A percentile compares a stretch with the other conserved stretches of the same genome.
phyloP scores from a whole-genome alignment of 2,797 vertebrate genomes.

The Rhabdophis nuchalis region DNA sequence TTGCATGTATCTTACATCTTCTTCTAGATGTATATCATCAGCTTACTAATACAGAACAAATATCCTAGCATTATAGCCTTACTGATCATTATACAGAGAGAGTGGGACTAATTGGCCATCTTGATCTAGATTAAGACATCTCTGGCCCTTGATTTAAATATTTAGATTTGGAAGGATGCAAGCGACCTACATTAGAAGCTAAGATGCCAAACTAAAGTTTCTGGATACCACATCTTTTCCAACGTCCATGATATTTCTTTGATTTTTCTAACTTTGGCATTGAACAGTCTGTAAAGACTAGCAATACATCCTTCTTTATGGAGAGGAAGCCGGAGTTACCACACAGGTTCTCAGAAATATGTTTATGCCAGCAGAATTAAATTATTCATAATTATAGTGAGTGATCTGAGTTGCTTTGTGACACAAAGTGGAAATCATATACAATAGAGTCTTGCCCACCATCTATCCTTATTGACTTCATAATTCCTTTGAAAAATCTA shows the following conservation, averaged over 20 bases:
- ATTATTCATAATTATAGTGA: background rate
- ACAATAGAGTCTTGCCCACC: background rate
- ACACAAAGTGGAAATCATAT: background rate
- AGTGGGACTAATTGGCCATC: background rate
- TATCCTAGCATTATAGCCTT: no score
- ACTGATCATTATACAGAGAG: background rate
- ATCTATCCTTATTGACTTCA: background rate
- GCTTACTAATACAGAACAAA: background rate
- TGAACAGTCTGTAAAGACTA: background rate
- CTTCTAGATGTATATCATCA: background rate
- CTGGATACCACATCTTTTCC: background rate
- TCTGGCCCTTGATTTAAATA: background rate
- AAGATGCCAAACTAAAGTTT: background rate
- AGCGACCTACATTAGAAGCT: background rate
- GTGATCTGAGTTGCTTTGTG: background rate
- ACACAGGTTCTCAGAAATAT: background rate
- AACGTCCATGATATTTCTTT: background rate
- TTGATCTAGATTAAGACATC: background rate
- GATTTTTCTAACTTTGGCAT: background rate
- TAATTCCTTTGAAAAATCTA: background rate
- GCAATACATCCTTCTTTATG: background rate
- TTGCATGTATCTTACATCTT: no score
- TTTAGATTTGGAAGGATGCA: background rate
- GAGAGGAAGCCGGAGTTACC: background rate
- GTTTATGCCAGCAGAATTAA: background rate